Evolutionary conservation across 23 tunicate genomes (phyloP).

Genomic region (Halocynthia aurantium): DNA sequence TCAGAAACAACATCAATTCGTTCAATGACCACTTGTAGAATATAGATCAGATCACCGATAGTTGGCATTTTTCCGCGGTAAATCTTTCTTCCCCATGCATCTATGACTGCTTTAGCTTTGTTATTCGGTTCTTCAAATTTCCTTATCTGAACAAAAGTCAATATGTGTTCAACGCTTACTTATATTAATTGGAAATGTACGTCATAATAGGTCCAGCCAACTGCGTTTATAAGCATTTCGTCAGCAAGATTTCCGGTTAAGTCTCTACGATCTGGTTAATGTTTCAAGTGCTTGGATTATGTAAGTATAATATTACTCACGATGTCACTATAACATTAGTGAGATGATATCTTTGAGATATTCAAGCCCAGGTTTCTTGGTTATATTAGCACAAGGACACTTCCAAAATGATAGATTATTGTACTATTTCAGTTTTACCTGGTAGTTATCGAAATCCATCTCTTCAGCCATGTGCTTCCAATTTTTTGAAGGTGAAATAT

Average conservation of each 20-base stretch:
- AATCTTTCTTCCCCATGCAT: conserved; percentile 30
- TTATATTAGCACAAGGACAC: too few relatives aligned
- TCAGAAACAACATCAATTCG: conserved; percentile 83
- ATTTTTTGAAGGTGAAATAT: conserved; percentile 34
- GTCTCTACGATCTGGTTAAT: not conserved
- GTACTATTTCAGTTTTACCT: conserved; percentile 22
- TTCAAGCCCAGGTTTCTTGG: too few relatives aligned
- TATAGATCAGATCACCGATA: conserved; percentile 40
- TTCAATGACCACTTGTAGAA: conserved; percentile 33
- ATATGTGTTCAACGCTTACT: not conserved
- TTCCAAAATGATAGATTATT: not conserved
- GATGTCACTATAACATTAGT: too few relatives aligned
- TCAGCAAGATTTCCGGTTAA: not conserved
- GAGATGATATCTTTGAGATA: too few relatives aligned
- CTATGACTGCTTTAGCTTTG: conserved; percentile 42
- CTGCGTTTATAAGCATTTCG: not conserved
- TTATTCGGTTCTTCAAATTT: conserved; percentile 40
- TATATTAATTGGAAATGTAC: too few relatives aligned
- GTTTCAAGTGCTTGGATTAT: too few relatives aligned
- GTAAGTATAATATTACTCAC: too few relatives aligned
- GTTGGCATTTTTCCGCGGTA: conserved; percentile 12
- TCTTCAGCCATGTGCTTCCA: conserved; percentile 60
- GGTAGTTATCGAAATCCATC: conserved; percentile 32
- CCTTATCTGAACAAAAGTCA: conserved; percentile 42
- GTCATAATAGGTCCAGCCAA: too few relatives aligned